These are phyloP conservation scores for Temnothorax curvispinosus DNA, from an alignment of 1,140 invertebrate genomes.

Conservation along the genomic window DNA sequence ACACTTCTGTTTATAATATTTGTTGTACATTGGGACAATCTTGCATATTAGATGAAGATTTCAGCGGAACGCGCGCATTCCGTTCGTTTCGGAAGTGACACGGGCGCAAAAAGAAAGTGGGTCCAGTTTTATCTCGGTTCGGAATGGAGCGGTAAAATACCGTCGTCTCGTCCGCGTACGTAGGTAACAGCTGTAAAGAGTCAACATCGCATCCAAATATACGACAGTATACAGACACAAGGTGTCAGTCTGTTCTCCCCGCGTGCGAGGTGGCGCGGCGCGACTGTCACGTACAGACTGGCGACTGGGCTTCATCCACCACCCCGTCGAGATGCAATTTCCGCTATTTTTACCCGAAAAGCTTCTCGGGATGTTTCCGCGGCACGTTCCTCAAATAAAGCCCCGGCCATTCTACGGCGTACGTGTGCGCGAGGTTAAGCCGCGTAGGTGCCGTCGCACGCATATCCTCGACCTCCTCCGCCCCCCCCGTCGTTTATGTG, in stretches of 20 bases:
- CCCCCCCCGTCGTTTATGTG: slow-evolving; percentile 15
- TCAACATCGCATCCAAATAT: slow-evolving; percentile 81
- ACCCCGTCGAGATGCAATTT: slow-evolving; percentile 83
- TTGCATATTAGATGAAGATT: not conserved
- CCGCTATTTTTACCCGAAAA: slow-evolving; percentile 85
- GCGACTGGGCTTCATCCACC: slow-evolving; percentile 79
- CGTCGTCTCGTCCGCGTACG: slow-evolving; percentile 57
- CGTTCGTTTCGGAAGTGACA: not conserved
- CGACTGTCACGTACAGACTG: slow-evolving; percentile 83
- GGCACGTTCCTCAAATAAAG: slow-evolving; percentile 85
- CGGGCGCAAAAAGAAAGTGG: slow-evolving; percentile 24
- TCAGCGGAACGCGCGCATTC: not conserved
- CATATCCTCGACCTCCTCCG: slow-evolving; percentile 23
- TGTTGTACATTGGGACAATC: not conserved
- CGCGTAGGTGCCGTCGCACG: slow-evolving; percentile 31
- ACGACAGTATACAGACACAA: slow-evolving; percentile 80
- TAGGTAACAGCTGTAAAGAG: slow-evolving; percentile 83
- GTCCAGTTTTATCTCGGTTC: slow-evolving; percentile 62
- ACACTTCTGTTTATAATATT: not conserved
- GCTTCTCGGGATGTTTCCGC: slow-evolving; percentile 81
- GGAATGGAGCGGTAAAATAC: slow-evolving; percentile 37
- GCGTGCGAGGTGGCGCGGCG: slow-evolving; percentile 62
- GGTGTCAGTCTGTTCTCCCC: slow-evolving; percentile 74
- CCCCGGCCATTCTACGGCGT: slow-evolving; percentile 46
- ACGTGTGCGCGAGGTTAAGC: slow-evolving; percentile 53